A percentile compares a stretch with the other conserved stretches of the same genome.
These are phyloP conservation scores for Catostylus mosaicus DNA, from an alignment of 30 jellyfish, hydroid and myxozoan species.

Conservation along the genomic window DNA sequence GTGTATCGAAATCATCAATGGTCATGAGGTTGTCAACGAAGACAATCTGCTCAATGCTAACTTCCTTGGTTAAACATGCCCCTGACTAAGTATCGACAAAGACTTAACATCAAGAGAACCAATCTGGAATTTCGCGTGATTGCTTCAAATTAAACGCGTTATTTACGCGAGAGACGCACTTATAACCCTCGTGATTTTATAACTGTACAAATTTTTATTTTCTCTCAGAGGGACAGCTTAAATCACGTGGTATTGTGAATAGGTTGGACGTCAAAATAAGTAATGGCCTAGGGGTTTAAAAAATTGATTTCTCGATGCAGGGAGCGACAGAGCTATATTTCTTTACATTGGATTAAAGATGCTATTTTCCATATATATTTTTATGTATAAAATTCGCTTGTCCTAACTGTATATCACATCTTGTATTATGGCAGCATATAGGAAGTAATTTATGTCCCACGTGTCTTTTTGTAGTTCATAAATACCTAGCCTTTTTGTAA, in stretches of 20 bases:
- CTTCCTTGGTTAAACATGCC: constrained; percentile 88
- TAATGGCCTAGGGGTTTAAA: constrained; percentile 25
- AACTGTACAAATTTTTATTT: constrained; percentile 75
- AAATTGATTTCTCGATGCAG: constrained; percentile 60
- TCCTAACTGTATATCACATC: constrained; percentile 82
- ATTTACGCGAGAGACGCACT: constrained; percentile 57
- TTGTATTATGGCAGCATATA: constrained; percentile 64
- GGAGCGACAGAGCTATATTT: constrained; percentile 69
- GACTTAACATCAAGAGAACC: constrained; percentile 42
- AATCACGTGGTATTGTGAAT: constrained; percentile 64
- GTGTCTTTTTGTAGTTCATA: constrained; percentile 56
- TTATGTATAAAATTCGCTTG: constrained; percentile 77
- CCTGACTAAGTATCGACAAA: constrained; percentile 35
- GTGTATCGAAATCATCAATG: constrained; percentile 99
- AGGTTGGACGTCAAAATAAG: constrained; percentile 21
- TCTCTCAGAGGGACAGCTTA: constrained; percentile 74
- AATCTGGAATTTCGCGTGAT: constrained; percentile 59
- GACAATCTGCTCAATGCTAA: constrained; percentile 98
- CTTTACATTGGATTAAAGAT: constrained; percentile 71
- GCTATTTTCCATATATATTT: constrained; percentile 47
- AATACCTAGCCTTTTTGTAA: constrained; percentile 71
- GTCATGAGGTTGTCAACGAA: constrained; percentile 99
- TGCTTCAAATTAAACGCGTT: constrained; percentile 9
- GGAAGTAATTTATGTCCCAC: constrained; percentile 63
- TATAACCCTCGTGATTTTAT: constrained; percentile 81